Conservation (phyloP, 2,888 invertebrate species). For the Oegoconia quadripuncta region DNA sequence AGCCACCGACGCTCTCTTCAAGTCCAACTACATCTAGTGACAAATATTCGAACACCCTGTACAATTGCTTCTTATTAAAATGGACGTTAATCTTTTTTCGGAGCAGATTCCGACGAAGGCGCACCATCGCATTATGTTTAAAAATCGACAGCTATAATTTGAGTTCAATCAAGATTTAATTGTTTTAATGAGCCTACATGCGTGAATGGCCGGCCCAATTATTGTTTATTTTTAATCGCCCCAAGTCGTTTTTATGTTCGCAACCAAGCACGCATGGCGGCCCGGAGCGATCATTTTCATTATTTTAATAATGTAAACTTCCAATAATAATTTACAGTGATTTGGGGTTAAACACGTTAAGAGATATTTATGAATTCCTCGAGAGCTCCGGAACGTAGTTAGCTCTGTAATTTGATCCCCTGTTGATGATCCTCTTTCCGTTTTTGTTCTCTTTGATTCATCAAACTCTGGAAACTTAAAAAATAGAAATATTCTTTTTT, state of each 20-base stretch:
- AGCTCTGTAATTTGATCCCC: conserved; percentile 64
- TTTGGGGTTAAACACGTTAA: conserved; percentile 78
- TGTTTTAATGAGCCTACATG: conserved; percentile 79
- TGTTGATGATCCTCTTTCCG: conserved; percentile 37
- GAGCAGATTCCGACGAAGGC: conserved; percentile 68
- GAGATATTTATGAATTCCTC: conserved; percentile 73
- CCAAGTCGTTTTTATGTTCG: conserved; percentile 77
- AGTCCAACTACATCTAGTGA: too few species aligned
- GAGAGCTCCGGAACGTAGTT: conserved; percentile 53
- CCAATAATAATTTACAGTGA: conserved; percentile 79
- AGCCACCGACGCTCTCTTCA: too few species aligned
- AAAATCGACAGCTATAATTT: conserved; percentile 80
- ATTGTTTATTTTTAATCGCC: conserved; percentile 80
- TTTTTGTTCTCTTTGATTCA: conserved; percentile 44
- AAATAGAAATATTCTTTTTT: too few species aligned
- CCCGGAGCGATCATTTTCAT: conserved; percentile 76
- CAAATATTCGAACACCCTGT: conserved; percentile 42
- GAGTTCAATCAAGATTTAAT: conserved; percentile 80
- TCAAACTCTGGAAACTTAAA: too few species aligned
- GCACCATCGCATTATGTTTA: conserved; percentile 74
- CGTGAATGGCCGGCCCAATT: conserved; percentile 79
- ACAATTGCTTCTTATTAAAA: conserved; percentile 80
- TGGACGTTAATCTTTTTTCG: conserved; percentile 76
- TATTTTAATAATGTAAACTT: conserved; percentile 79
- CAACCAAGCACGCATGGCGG: conserved; percentile 73